Evolutionary conservation across 2,113 vertebrate genomes (phyloP).

Genomic region (Origma solitaria): DNA sequence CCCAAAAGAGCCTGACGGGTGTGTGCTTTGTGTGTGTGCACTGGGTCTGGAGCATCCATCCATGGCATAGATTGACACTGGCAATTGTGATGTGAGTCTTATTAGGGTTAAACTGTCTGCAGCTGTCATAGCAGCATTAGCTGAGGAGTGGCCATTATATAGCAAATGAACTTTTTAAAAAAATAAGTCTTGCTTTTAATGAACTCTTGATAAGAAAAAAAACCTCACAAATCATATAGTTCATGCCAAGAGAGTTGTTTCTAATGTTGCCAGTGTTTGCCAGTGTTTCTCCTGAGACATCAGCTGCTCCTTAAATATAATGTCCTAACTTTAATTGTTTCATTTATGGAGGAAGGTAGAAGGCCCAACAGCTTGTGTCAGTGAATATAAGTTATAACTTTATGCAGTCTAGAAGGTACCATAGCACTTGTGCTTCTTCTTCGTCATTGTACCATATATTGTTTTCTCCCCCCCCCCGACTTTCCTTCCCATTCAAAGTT

Average conservation of each 20-base stretch:
- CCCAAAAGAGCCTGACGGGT: not conserved
- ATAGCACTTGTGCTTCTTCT: not conserved
- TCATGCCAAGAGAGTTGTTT: not conserved
- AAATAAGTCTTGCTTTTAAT: not conserved
- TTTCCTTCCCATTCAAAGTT: not conserved
- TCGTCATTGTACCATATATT: not conserved
- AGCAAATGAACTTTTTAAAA: not conserved
- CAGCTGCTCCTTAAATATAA: conserved; percentile 13
- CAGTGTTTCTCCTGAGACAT: not conserved
- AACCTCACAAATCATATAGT: not conserved
- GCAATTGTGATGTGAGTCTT: not conserved
- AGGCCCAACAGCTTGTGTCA: not conserved
- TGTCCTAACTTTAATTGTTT: not conserved
- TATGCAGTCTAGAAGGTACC: not conserved
- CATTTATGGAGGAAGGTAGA: not conserved
- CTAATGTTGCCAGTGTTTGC: not conserved
- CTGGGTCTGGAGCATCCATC: not conserved
- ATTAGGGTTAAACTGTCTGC: not conserved
- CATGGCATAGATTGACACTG: rapidly evolving
- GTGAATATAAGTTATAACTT: not conserved
- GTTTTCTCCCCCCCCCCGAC: not conserved
- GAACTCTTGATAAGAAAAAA: not conserved
- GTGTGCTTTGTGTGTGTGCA: too few species aligned
- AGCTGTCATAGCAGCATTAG: not conserved
- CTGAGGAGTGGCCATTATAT: not conserved